Evolutionary conservation across 2,888 invertebrate genomes (phyloP), one percentile per base, ranked within the genome.

Genomic region (Stenchaetothrips biformis): DNA sequence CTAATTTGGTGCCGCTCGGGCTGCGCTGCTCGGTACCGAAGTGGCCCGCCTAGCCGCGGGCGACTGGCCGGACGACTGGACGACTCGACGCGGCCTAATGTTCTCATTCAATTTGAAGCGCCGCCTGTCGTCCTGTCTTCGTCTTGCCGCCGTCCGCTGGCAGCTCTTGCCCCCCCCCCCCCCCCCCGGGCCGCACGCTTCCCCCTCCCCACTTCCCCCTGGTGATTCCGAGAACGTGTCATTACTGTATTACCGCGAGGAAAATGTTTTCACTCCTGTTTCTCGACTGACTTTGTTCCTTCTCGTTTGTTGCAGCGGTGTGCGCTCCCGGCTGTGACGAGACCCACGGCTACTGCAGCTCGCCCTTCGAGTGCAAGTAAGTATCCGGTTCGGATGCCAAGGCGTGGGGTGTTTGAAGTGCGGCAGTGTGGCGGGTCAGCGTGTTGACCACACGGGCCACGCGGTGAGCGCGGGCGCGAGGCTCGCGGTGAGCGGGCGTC

Each of bases 301-400:
- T 74, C 25, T 74, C 25, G 87, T 89, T 90, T 89, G 89, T 94
- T 92, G 84, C 90, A 98, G 98, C 98, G 86, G 92, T 93, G 86
- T 98, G 98, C 90, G 89, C 94, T 88, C 92, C 94, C 86, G 97
- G 97, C 88, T 98, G 98, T 90, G 93, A 95, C 89, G 90, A 92
- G 84, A 91, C 92, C 86, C 95, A 97, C 89, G 98, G 98, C 86
- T 92, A 92, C 89, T 98, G 98, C 90, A 92, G 91, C 86, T 91
- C 92, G 87, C 98, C 98, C 86, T 94, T 95, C 90, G 95, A 97
- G 89, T 98, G 98, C 96, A 91, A 91, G 97, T 97, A 92, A 96
- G 97, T 96, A 90, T 87, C 86, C 88, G 87, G 87, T 88, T 78
- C 25, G n/a, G 80, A 59, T 79, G 79, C 49, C 18, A 77, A 37